Conservation (phyloP, 2,888 invertebrate species). For the Elmis aenea region DNA sequence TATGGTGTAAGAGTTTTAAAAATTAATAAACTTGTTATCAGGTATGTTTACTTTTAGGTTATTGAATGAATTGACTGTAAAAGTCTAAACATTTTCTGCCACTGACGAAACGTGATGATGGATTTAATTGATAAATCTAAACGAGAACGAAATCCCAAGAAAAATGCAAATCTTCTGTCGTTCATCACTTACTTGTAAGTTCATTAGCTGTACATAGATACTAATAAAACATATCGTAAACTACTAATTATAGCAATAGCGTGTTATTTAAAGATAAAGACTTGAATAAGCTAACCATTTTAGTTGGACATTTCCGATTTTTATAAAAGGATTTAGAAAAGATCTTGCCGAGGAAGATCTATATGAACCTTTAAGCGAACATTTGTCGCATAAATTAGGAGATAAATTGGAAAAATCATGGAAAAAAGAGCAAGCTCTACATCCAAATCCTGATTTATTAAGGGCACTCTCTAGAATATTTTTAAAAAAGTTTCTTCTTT, state of each 20-base stretch:
- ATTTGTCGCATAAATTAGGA: neutral
- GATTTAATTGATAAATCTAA: no score
- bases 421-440: neutral
- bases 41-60: no score
- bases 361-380: neutral
- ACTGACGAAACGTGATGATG: no score
- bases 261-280: no score
- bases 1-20: no score
- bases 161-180: neutral
- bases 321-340: slow-evolving; percentile 1
- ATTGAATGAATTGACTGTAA: no score
- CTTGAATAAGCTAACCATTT: neutral
- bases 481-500: neutral
- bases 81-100: no score
- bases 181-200: neutral
- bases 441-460: neutral
- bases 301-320: slow-evolving; percentile 3
- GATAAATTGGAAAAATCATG: slow-evolving; percentile 1
- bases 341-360: slow-evolving; percentile 2
- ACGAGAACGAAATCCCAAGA: neutral
- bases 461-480: neutral
- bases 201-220: no score
- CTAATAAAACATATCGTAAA: no score
- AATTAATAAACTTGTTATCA: no score
- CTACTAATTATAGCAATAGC: no score